Evolutionary conservation across 2,113 vertebrate species (phyloP), one percentile per base, ranked within the genome.

Genomic region (Mungos mungo): DNA sequence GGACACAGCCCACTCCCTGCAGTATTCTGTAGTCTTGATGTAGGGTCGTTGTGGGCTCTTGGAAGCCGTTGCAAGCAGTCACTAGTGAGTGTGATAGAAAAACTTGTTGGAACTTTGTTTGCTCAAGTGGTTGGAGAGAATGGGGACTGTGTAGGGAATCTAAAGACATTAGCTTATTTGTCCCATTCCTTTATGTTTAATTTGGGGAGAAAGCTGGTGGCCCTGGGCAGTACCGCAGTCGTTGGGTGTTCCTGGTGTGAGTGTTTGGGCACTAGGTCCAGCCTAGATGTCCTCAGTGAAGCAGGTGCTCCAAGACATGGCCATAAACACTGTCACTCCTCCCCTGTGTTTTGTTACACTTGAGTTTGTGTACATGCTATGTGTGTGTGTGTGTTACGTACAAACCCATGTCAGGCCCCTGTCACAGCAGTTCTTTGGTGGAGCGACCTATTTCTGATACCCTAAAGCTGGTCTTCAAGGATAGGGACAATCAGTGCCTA

Each of bases 1-100:
- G 13, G n/a, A 1, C 23, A 35, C 0, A 2, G 15, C 15, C 68
- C 5, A 7, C 27, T 10, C 2, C 31, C 47, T 52, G 57, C 54
- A 21, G 0, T 84, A 35, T 35, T 63, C 38, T 45, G 19, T 38
- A 3, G 12, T 57, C 0, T 50, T 54, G 79, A 45, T 52, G 12
- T 31, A 57, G 16, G 14, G 1, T 7, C 27, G 13, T 60, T 25
- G 0, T 18, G 77, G n/a, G 21, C 18, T 54, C 25, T 31, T 74
- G 10, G 89, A 71, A 52, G 13, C 33, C 69, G 7, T 57, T 38
- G 2, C 50, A 50, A 5, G 54, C 81, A 35, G 33, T 18, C 7
- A 60, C 35, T 74, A 16, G 29, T 77, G 41, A 54, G 33, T 79
- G 3, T 79, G 41, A 25, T 38, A n/a, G 45, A 16, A 41, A 77